These are phyloP conservation scores for Pogonocichla stellata DNA, from an alignment of 2,113 vertebrate genomes.

Conservation along the genomic window DNA sequence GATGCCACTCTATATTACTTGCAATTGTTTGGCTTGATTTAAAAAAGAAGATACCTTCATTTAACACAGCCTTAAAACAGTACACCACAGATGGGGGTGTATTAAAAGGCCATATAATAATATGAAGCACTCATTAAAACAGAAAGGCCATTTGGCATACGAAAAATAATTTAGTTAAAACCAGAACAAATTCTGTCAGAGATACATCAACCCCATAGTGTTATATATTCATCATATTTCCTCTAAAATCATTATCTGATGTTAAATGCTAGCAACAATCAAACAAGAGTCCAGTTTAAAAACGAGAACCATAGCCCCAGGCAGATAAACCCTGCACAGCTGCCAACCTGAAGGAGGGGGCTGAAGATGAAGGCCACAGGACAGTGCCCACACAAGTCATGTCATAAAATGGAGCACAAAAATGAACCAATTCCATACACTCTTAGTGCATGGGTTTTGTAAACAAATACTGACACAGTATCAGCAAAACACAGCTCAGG, in stretches of 20 bases:
- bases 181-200: background rate
- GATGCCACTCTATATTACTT: background rate
- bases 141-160: background rate
- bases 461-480: background rate
- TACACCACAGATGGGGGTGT: background rate
- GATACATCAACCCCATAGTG: background rate
- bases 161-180: background rate
- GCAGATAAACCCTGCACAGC: background rate
- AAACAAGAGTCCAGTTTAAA: background rate
- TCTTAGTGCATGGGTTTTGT: background rate
- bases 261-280: background rate
- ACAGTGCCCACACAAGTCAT: background rate
- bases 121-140: background rate
- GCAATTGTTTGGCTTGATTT: background rate
- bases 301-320: background rate
- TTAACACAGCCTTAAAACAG: background rate
- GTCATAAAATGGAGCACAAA: background rate
- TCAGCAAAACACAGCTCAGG: background rate
- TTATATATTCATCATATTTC: background rate
- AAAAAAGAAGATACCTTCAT: background rate
- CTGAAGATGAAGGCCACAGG: background rate
- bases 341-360: rapidly evolving
- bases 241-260: background rate
- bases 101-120: background rate
- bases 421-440: background rate